phyloP scores from a whole-genome alignment of 2,113 vertebrate species.

The Campylomormyrus tamandua region DNA sequence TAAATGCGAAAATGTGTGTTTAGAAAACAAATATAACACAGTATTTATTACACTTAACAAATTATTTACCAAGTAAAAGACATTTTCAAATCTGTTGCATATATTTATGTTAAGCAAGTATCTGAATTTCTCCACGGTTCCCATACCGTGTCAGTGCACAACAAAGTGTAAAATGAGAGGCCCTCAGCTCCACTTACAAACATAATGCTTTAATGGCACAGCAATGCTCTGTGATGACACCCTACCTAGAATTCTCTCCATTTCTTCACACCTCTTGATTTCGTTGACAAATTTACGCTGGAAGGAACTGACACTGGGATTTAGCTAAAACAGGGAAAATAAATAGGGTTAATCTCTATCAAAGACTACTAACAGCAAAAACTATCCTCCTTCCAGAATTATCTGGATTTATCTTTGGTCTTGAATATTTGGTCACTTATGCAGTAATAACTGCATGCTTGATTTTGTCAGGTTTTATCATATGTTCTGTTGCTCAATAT shows the following conservation, averaged over 20 bases:
- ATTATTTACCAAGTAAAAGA: background rate
- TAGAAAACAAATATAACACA: background rate
- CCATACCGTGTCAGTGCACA: background rate
- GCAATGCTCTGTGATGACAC: background rate
- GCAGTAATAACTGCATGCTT: constrained; percentile 5
- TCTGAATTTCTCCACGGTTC: background rate
- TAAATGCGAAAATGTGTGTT: background rate
- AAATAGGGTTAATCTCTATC: background rate
- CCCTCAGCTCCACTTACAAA: background rate
- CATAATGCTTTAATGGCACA: background rate
- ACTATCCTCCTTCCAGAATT: background rate
- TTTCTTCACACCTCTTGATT: constrained; percentile 92
- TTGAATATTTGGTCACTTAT: background rate
- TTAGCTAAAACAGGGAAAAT: constrained; percentile 69
- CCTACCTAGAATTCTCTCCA: constrained; percentile 91
- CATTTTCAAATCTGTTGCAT: background rate
- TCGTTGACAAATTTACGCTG: constrained; percentile 94
- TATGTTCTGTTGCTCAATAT: constrained; percentile 7
- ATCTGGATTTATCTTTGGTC: background rate
- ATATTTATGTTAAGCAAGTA: background rate
- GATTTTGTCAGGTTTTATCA: background rate
- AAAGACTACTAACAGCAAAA: background rate
- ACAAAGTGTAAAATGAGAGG: background rate
- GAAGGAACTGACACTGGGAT: constrained; percentile 82
- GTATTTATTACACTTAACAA: background rate